Percentiles rank a stretch among this genome's conserved stretches.
Conservation (phyloP, 2,797 vertebrate genomes). For the Oreochromis grahami region DNA sequence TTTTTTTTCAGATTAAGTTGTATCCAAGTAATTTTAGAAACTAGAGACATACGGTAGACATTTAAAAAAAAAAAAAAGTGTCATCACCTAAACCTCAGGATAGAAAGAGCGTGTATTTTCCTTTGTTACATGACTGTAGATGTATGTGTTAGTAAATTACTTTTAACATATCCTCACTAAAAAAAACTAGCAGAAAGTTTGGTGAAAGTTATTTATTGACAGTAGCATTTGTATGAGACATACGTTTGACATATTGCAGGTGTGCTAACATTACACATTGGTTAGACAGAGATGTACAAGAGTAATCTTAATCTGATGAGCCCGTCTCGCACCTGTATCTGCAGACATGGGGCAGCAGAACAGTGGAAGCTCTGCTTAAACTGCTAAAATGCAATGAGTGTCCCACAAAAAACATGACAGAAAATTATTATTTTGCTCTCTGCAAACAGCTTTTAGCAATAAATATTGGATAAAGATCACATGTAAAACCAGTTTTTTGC, state of each 20-base stretch:
- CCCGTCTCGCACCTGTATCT: constrained; percentile 34
- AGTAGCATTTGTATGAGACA: neutral
- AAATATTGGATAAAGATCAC: neutral
- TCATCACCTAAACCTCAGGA: neutral
- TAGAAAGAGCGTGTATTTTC: neutral
- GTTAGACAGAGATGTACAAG: neutral
- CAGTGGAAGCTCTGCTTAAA: neutral
- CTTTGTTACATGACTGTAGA: neutral
- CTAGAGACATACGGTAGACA: neutral
- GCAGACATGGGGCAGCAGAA: constrained; percentile 27
- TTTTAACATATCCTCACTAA: neutral
- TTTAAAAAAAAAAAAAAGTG: accelerated
- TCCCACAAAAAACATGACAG: neutral
- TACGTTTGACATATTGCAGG: neutral
- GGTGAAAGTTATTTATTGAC: neutral
- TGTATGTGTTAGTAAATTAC: neutral
- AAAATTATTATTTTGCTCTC: neutral
- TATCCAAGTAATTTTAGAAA: neutral
- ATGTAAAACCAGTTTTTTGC: neutral
- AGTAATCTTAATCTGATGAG: constrained; percentile 13
- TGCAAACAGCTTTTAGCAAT: neutral
- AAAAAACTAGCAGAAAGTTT: neutral
- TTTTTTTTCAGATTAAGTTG: neutral
- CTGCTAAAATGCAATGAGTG: neutral
- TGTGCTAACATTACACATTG: neutral